Conservation (phyloP, 1,140 invertebrate genomes). For the Diorhabda elongata region DNA sequence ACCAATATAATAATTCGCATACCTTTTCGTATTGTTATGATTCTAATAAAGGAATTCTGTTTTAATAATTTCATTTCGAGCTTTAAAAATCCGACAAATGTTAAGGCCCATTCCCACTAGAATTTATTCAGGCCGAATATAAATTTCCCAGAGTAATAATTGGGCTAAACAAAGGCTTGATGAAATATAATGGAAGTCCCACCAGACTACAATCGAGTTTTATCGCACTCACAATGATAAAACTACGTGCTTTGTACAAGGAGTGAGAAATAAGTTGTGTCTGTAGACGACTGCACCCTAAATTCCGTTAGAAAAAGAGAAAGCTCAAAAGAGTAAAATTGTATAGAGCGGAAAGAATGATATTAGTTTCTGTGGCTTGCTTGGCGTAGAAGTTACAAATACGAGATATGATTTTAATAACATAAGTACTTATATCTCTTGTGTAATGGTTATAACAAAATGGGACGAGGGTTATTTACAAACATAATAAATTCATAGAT, state of each 20-base stretch:
- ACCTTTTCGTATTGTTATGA: not conserved
- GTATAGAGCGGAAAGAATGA: not conserved
- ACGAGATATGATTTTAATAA: no score
- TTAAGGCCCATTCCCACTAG: not conserved
- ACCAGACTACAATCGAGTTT: constrained; percentile 30
- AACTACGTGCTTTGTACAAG: constrained; percentile 5
- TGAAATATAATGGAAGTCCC: constrained; percentile 29
- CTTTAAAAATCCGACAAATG: not conserved
- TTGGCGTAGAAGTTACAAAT: no score
- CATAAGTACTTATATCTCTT: no score
- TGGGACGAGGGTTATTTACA: no score
- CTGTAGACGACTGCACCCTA: not conserved
- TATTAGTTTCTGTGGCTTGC: not conserved
- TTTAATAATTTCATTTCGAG: not conserved
- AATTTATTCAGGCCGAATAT: constrained; percentile 20
- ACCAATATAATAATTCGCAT: no score
- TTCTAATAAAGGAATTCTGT: not conserved
- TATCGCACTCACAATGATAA: constrained; percentile 29
- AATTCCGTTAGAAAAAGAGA: not conserved
- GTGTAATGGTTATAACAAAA: no score
- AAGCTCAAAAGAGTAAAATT: not conserved
- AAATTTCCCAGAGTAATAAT: constrained; percentile 28
- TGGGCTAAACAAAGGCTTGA: constrained; percentile 32
- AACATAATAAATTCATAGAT: no score
- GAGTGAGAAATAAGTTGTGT: not conserved